These are phyloP conservation scores for Microcebus ravelobensis DNA, from an alignment of 2,113 vertebrate species.

Conservation along the genomic window DNA sequence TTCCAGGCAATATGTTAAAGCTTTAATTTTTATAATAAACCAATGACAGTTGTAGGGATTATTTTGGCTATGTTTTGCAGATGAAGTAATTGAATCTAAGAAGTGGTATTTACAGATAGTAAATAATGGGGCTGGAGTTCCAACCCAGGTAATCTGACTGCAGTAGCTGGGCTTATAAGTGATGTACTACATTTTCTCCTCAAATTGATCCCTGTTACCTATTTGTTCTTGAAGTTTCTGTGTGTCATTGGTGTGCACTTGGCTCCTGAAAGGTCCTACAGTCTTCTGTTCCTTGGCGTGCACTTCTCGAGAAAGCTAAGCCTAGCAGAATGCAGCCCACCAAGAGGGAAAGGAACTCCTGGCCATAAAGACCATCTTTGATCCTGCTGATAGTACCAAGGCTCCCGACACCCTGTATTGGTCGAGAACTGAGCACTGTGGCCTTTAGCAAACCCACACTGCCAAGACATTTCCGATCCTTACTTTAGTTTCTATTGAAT, in stretches of 20 bases:
- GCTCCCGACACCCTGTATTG: too few relatives aligned
- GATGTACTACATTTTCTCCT: background rate
- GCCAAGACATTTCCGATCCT: background rate
- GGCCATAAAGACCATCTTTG: background rate
- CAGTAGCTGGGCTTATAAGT: background rate
- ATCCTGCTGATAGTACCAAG: background rate
- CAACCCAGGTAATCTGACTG: background rate
- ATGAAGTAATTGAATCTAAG: background rate
- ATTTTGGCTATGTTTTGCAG: conserved; percentile 7
- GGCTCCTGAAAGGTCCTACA: background rate
- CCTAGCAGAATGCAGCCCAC: background rate
- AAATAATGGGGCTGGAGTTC: background rate
- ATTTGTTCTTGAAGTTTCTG: background rate
- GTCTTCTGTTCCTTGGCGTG: background rate
- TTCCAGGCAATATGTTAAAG: background rate
- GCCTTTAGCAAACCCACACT: background rate
- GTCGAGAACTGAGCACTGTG: background rate
- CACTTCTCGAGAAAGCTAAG: background rate
- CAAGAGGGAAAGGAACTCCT: background rate
- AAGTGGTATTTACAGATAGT: background rate
- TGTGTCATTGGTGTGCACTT: background rate
- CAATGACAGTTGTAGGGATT: background rate
- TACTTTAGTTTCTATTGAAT: background rate
- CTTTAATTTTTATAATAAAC: conserved; percentile 27
- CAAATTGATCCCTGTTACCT: background rate